Conservation (phyloP, 2,888 invertebrate genomes). For the Notodonta dromedarius region DNA sequence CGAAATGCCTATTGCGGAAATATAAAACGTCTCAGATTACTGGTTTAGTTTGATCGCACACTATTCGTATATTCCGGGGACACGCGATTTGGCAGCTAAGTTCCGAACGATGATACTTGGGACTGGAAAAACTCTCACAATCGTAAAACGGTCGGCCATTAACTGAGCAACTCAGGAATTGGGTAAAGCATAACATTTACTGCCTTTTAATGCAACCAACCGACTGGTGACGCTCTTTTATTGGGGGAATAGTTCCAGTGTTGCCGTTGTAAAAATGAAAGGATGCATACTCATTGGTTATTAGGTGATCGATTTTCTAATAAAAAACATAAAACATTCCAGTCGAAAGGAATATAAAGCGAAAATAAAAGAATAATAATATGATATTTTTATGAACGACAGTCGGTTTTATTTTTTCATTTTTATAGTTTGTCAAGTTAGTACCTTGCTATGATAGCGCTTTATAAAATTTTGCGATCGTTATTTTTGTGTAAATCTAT, state of each 20-base stretch:
- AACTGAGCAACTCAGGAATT: conserved; percentile 38
- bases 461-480: not conserved
- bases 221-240: conserved; percentile 36
- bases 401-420: not conserved
- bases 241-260: conserved; percentile 33
- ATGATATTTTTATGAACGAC: not conserved
- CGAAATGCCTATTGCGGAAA: conserved; percentile 69
- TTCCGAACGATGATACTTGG: conserved; percentile 39
- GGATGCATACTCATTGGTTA: conserved; percentile 32
- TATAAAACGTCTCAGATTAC: conserved; percentile 68
- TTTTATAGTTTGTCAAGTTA: not conserved
- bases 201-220: conserved; percentile 42
- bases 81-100: conserved; percentile 55
- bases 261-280: conserved; percentile 29
- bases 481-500: not conserved
- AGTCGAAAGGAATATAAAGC: not conserved
- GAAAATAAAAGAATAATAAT: not conserved
- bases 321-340: not conserved
- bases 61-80: conserved; percentile 53
- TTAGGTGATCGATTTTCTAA: conserved; percentile 14
- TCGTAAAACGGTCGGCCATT: conserved; percentile 39
- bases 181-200: conserved; percentile 39
- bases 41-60: conserved; percentile 56
- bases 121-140: conserved; percentile 40
- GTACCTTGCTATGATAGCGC: not conserved